Evolutionary conservation across 1,140 invertebrate species (phyloP), one percentile per base, ranked within the genome.

Genomic region (Cydia strobilella): DNA sequence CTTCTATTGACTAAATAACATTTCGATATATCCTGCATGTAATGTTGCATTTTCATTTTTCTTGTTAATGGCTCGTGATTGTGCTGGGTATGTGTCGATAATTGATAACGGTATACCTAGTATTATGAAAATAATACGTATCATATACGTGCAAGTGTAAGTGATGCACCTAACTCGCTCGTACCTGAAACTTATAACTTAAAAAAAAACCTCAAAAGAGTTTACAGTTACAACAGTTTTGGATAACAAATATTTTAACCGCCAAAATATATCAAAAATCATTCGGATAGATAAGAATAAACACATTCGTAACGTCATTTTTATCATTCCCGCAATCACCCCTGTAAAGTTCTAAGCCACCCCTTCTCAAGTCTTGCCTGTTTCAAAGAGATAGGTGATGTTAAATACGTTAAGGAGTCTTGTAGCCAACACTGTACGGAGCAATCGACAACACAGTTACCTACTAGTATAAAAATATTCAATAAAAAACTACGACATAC

Each of bases 311-410:
- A 18, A 69, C 65, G 65, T 42, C 18, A 69, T 35, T 3, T 39
- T 69, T 69, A 69, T 69, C 65, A 42, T 18, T 69, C 7, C 18
- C 18, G 15, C 27, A 18, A 69, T 69, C 65, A 69, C 65, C 65
- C 65, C 65, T 39, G 63, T 69, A 69, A 69, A 69, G 65, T 69
- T 69, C 65, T 69, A 69, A 69, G 65, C 65, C 65, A 18, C 65
- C 65, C 65, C 42, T 69, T 69, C 31, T 35, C 31, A 69, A 69
- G 31, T 69, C 65, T 35, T 59, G 15, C 15, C 65, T 69, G n/a
- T 35, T 35, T 39, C 65, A 69, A 69, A 69, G 27, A 69, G 65
- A 69, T 69, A 42, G 65, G 65, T 18, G 65, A 39, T 42, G 18
- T n/a, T 13, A 69, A 69, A 69, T 6, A 69, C 65, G 7, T 69